Evolutionary conservation across 2,888 invertebrate species (phyloP).

Genomic region (Lasioglossum leucozonium): DNA sequence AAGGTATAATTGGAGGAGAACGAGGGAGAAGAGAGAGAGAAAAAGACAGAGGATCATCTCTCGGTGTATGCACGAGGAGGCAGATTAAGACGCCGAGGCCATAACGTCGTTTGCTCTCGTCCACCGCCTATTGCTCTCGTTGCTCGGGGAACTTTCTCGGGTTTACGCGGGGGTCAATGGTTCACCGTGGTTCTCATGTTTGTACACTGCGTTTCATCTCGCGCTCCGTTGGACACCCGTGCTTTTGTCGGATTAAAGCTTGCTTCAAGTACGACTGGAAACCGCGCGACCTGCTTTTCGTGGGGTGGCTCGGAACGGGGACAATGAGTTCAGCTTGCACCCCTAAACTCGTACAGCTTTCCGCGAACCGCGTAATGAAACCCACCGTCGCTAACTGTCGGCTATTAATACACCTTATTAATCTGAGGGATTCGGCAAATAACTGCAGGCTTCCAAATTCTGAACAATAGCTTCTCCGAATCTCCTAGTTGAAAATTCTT

Average conservation of each 20-base stretch:
- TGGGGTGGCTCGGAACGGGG: not conserved
- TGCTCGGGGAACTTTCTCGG: constrained; percentile 67
- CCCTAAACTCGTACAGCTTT: not conserved
- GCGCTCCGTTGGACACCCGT: not conserved
- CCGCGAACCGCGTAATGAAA: not conserved
- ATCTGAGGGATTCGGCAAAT: not conserved
- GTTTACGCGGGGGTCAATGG: constrained; percentile 73
- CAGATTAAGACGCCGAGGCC: constrained; percentile 62
- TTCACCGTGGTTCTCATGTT: constrained; percentile 70
- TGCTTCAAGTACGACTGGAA: not conserved
- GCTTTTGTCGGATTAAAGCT: not conserved
- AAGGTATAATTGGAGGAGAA: constrained; percentile 61
- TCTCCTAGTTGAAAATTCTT: not conserved
- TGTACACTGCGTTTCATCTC: constrained; percentile 8
- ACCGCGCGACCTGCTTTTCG: not conserved
- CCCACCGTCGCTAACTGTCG: not conserved
- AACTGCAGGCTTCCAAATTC: not conserved
- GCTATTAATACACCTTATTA: not conserved
- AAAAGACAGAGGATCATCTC: not conserved
- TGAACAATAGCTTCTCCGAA: not conserved
- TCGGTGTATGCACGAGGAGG: constrained; percentile 20
- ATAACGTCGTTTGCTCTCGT: constrained; percentile 51
- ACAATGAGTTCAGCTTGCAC: not conserved
- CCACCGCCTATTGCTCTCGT: constrained; percentile 55
- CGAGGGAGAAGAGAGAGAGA: not conserved